Evolutionary conservation across 2,113 vertebrate species (phyloP), one percentile per base, ranked within the genome.

Genomic region (Xiphias gladius): DNA sequence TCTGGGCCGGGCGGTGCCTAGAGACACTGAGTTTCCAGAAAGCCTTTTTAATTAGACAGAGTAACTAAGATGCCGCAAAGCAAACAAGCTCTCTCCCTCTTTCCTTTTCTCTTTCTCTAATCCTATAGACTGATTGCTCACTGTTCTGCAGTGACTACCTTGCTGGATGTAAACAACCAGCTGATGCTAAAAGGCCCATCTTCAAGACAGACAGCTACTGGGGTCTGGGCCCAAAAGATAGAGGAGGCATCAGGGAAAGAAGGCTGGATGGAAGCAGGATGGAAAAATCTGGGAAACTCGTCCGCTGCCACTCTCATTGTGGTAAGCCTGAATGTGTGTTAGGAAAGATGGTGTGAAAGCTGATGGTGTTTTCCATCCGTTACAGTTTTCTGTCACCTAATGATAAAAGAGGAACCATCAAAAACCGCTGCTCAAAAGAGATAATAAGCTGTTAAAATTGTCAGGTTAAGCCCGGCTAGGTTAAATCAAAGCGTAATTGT

Each of bases 31-130:
- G 82, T 89, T 88, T 90, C 79, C 83, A 88, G 81, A 76, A 84
- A 65, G 75, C 37, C 76, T 73, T 93, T 92, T 92, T 93, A 92
- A 92, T 94, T 91, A 92, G 87, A 67, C 86, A 41, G 73, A 90
- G 85, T 77, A 85, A 84, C 88, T 81, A 84, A 82, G 80, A 86
- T 83, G 79, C 83, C n/a, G 48, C 77, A 86, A 79, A 80, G 83
- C 65, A 78, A 89, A 82, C 55, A 7, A 64, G 70, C 77, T 59
- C 64, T 41, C 35, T 62, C 58, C 13, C 46, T 46, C 77, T 84
- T 59, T 41, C 41, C 54, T 57, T 63, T 62, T 72, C 30, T 20
- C 66, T 22, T 24, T 57, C 65, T 72, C 54, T 82, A 83, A 87
- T 88, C 86, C 88, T 79, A 68, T 35, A 82, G 86, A 70, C 70